Evolutionary conservation across 2,113 vertebrate genomes (phyloP).

Genomic region (Cavia aperea): DNA sequence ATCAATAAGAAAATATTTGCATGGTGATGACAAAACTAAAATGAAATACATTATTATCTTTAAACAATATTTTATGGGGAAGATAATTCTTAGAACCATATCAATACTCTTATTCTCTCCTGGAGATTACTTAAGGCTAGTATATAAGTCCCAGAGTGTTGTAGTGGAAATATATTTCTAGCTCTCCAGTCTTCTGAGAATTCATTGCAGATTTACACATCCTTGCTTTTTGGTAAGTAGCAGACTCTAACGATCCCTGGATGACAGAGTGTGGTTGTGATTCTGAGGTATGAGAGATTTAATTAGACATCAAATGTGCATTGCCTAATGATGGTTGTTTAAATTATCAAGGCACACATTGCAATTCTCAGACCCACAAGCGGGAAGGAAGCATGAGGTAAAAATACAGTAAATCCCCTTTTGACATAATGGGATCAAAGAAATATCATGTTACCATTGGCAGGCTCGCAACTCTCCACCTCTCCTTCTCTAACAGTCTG

Average conservation of each 20-base stretch:
- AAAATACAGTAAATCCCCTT: slow-evolving; percentile 62
- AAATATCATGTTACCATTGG: slow-evolving; percentile 1
- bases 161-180: slow-evolving; percentile 68
- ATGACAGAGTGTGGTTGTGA: slow-evolving; percentile 54
- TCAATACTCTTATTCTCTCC: slow-evolving; percentile 64
- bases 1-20: slow-evolving; percentile 68
- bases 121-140: slow-evolving; percentile 68
- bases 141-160: slow-evolving; percentile 58
- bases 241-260: slow-evolving; percentile 50
- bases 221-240: slow-evolving; percentile 45
- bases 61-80: slow-evolving; percentile 71
- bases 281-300: slow-evolving; percentile 58
- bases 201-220: slow-evolving; percentile 64
- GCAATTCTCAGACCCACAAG: slow-evolving; percentile 30
- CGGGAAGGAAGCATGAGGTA: slow-evolving; percentile 59
- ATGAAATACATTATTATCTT: slow-evolving; percentile 70
- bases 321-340: slow-evolving; percentile 61
- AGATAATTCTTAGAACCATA: slow-evolving; percentile 68
- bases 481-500: slow-evolving; percentile 21
- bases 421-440: slow-evolving; percentile 46
- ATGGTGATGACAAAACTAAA: slow-evolving; percentile 71
- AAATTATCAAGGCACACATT: slow-evolving; percentile 42
- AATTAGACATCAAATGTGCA: slow-evolving; percentile 69
- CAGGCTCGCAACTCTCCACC: slow-evolving; percentile 46
- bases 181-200: slow-evolving; percentile 55